phyloP scores from a whole-genome alignment of 2,113 vertebrate genomes.

The Cepphus grylle region DNA sequence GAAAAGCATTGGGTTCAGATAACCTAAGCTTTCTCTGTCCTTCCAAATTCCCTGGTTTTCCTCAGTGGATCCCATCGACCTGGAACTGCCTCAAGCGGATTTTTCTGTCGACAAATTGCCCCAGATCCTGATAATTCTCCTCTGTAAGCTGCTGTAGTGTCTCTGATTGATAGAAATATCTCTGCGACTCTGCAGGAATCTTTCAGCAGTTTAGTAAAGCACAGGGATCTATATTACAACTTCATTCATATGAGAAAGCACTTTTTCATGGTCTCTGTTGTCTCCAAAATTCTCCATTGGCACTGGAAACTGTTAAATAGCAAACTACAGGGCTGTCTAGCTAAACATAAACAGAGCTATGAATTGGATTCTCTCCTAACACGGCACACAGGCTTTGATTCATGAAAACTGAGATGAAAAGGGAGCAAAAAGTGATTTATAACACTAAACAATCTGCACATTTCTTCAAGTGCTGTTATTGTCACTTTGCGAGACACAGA shows the following conservation, averaged over 20 bases:
- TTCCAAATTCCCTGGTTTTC: not conserved
- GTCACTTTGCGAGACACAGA: not conserved
- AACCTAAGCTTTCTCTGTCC: not conserved
- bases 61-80: not conserved
- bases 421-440: not conserved
- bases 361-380: not conserved
- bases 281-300: not conserved
- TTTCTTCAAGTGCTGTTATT: not conserved
- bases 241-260: not conserved
- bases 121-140: not conserved
- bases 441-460: not conserved
- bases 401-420: not conserved
- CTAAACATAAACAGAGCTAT: not conserved
- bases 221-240: not conserved
- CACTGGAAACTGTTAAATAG: not conserved
- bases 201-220: not conserved
- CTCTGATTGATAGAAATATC: not conserved
- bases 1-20: not conserved
- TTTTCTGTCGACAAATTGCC: not conserved
- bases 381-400: not conserved
- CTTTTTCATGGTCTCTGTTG: not conserved
- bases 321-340: not conserved
- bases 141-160: not conserved
- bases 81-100: not conserved
- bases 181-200: not conserved